phyloP scores from a whole-genome alignment of 2,888 invertebrate species.

The Agrotis exclamationis region DNA sequence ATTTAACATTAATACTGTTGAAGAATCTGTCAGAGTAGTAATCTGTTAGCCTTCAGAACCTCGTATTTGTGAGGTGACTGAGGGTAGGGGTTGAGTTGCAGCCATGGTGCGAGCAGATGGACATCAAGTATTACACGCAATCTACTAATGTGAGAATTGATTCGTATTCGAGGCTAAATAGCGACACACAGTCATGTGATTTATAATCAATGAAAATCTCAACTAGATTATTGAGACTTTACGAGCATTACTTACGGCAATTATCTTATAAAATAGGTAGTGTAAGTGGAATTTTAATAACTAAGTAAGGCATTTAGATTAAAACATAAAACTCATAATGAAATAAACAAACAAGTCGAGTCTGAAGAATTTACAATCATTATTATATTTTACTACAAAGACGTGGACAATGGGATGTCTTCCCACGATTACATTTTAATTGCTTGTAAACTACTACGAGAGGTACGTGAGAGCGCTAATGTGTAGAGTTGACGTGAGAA shows the following conservation, averaged over 20 bases:
- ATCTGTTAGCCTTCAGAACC: background rate
- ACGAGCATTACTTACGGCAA: background rate
- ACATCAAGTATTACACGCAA: constrained; percentile 27
- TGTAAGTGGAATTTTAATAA: background rate
- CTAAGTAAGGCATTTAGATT: background rate
- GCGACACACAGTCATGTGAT: background rate
- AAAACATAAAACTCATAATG: constrained; percentile 7
- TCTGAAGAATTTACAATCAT: constrained; percentile 34
- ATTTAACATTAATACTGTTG: background rate
- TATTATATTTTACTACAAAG: constrained; percentile 30
- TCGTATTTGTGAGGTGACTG: background rate
- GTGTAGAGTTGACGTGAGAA: background rate
- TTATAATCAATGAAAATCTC: background rate
- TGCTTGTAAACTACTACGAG: constrained; percentile 41
- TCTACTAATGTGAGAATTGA: background rate
- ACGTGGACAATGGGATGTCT: constrained; percentile 42
- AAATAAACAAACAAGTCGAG: constrained; percentile 23
- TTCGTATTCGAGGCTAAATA: constrained; percentile 2
- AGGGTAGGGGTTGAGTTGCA: constrained; percentile 2
- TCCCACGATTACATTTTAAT: constrained; percentile 63
- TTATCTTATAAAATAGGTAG: background rate
- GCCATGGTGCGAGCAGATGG: constrained; percentile 37
- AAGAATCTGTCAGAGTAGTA: background rate
- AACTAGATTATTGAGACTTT: background rate
- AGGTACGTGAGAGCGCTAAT: background rate